phyloP scores from a whole-genome alignment of 2,888 invertebrate species.

The Allolobophora icterica region DNA sequence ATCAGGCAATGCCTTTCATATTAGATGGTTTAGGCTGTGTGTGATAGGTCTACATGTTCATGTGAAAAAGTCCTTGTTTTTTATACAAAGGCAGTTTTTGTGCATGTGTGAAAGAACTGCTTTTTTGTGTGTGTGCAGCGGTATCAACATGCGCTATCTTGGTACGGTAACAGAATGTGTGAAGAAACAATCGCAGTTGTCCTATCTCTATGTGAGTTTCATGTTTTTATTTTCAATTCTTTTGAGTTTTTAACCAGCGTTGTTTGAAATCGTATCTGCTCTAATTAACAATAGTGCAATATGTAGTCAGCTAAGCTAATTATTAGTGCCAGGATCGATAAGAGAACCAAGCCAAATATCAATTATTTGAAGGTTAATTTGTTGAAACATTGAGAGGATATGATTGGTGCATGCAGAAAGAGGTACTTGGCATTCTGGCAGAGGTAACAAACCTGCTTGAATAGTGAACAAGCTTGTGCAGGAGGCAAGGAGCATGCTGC shows the following conservation, averaged over 20 bases:
- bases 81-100: not conserved
- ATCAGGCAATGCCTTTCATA: too few relatives aligned
- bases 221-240: not conserved
- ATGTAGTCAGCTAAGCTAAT: too few relatives aligned
- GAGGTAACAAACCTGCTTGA: too few relatives aligned
- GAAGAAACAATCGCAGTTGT: constrained; percentile 77
- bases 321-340: too few relatives aligned
- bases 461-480: too few relatives aligned
- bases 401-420: too few relatives aligned
- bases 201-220: constrained; percentile 72
- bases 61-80: not conserved
- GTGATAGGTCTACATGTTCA: not conserved
- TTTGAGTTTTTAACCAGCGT: not conserved
- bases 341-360: too few relatives aligned
- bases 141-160: constrained; percentile 95
- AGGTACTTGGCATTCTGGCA: too few relatives aligned
- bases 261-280: not conserved
- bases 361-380: too few relatives aligned
- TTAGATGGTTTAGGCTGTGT: too few relatives aligned
- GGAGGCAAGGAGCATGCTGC: too few relatives aligned
- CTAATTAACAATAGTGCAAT: not conserved
- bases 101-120: not conserved
- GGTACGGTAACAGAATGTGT: constrained; percentile 87
- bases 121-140: constrained; percentile 63
- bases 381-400: too few relatives aligned